Conservation (phyloP, 1,140 invertebrate genomes). For the Drosophila murphyi region DNA sequence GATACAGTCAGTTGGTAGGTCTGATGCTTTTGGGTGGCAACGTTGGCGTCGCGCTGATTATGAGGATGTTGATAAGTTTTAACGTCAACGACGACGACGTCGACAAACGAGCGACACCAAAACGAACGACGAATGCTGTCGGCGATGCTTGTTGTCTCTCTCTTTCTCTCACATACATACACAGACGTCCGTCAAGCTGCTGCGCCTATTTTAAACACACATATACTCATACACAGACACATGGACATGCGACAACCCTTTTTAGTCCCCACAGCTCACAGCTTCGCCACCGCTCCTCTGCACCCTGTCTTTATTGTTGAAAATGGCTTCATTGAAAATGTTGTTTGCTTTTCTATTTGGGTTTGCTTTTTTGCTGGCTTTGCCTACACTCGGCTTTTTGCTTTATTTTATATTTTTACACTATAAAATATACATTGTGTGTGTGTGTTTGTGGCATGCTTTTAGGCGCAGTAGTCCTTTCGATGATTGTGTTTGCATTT, state of each 20-base stretch:
- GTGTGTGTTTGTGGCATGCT: constrained; percentile 37
- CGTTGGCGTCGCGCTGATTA: constrained; percentile 73
- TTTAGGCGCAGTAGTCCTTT: constrained; percentile 57
- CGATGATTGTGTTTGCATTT: constrained; percentile 53
- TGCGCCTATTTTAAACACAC: constrained; percentile 57
- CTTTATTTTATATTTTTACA: constrained; percentile 81
- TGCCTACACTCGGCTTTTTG: constrained; percentile 36
- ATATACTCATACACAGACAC: constrained; percentile 22
- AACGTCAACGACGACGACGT: constrained; percentile 45
- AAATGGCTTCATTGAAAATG: constrained; percentile 83
- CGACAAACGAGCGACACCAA: constrained; percentile 51
- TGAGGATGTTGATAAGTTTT: constrained; percentile 82
- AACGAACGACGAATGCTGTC: constrained; percentile 50
- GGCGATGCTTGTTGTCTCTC: constrained; percentile 49
- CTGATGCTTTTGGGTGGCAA: constrained; percentile 50
- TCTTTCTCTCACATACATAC: constrained; percentile 33
- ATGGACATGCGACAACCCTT: constrained; percentile 50
- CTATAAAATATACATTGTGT: constrained; percentile 79
- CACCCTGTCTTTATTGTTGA: constrained; percentile 43
- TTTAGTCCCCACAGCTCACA: constrained; percentile 30
- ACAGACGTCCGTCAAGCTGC: constrained; percentile 52
- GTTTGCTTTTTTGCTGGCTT: constrained; percentile 68
- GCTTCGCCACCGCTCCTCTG: background rate
- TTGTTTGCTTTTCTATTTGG: constrained; percentile 83
- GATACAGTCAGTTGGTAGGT: constrained; percentile 1